Evolutionary conservation across 2,797 vertebrate species (phyloP).

Genomic region (Propithecus deckenii): DNA sequence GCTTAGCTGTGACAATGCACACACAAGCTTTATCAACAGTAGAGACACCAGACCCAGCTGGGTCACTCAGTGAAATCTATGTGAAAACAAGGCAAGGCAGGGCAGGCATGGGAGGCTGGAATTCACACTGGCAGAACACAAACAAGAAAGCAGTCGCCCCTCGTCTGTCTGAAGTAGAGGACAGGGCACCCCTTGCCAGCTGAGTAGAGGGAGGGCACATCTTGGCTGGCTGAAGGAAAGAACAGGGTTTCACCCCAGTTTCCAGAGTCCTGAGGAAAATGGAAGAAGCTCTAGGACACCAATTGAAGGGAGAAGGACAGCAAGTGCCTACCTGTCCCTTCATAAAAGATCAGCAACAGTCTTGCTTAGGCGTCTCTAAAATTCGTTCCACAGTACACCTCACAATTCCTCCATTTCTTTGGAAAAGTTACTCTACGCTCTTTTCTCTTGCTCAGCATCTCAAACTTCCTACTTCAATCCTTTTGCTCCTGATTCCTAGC

Average conservation of each 20-base stretch:
- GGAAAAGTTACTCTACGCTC: neutral
- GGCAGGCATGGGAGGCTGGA: neutral
- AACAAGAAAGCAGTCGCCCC: neutral
- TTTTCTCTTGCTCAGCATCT: neutral
- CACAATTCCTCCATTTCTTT: neutral
- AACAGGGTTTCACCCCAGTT: neutral
- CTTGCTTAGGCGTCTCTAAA: neutral
- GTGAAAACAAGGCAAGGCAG: neutral
- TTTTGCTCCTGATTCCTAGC: neutral
- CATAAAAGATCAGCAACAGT: neutral
- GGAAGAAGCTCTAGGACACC: neutral
- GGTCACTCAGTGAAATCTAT: neutral
- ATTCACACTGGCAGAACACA: neutral
- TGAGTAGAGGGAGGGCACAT: neutral
- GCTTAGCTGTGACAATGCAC: neutral
- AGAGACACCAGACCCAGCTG: neutral
- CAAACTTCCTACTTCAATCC: neutral
- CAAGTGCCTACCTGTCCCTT: neutral
- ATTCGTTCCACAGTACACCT: neutral
- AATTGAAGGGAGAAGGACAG: neutral
- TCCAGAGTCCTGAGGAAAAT: neutral
- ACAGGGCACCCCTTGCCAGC: neutral
- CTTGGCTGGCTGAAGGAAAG: neutral
- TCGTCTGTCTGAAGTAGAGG: fast-evolving
- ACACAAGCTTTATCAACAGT: neutral